phyloP scores from a whole-genome alignment of 2,113 vertebrate species.

The Castor canadensis region DNA sequence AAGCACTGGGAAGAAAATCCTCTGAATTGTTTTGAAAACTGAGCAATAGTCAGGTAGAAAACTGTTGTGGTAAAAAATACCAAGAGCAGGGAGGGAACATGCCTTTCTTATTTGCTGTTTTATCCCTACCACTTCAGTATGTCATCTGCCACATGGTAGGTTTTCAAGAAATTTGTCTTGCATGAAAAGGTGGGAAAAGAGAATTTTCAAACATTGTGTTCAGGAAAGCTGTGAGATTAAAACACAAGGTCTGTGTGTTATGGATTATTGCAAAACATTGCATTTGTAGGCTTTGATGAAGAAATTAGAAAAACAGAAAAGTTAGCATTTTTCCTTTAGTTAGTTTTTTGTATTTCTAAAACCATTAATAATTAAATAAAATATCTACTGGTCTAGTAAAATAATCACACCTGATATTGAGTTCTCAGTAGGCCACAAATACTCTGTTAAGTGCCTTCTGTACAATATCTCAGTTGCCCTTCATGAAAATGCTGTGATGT shows the following conservation, averaged over 20 bases:
- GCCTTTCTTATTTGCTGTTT: background rate
- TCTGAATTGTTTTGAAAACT: background rate
- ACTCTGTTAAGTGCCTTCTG: background rate
- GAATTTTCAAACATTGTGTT: background rate
- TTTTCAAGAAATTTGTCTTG: background rate
- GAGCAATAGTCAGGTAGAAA: background rate
- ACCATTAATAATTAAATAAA: background rate
- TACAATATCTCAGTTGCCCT: background rate
- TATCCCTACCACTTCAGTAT: background rate
- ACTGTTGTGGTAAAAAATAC: background rate
- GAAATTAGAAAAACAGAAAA: background rate
- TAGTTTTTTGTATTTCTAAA: background rate
- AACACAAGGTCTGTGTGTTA: background rate
- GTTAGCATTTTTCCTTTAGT: background rate
- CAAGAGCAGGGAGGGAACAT: background rate
- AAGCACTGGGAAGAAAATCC: background rate
- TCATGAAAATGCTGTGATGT: background rate
- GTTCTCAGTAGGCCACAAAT: background rate
- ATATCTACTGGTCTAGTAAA: background rate
- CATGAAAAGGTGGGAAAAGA: background rate
- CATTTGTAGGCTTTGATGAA: background rate
- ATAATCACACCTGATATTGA: background rate
- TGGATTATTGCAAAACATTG: background rate
- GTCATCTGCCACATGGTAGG: background rate
- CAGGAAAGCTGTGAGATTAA: background rate